phyloP scores from a whole-genome alignment of 2,888 invertebrate genomes.

The Melinaea menophilus region DNA sequence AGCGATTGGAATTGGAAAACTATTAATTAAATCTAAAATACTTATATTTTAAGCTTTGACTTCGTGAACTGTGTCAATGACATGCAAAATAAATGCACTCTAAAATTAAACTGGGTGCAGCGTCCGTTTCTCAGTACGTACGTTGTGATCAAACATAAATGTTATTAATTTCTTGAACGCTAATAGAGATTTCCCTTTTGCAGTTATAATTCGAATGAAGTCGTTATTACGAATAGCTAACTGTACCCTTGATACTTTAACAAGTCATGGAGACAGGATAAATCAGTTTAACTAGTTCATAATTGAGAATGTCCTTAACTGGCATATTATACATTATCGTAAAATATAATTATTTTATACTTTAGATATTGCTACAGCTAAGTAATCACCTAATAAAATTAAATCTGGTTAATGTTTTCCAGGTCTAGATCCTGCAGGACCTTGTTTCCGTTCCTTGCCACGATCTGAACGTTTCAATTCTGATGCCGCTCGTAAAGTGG shows the following conservation, averaged over 20 bases:
- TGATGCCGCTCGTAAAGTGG: conserved; percentile 51
- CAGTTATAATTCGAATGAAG: background rate
- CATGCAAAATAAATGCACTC: background rate
- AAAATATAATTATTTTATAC: too few relatives aligned
- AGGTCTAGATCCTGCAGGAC: conserved; percentile 69
- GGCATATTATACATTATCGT: too few relatives aligned
- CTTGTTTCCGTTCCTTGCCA: conserved; percentile 62
- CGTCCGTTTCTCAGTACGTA: background rate
- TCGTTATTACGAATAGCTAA: background rate
- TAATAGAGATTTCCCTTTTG: conserved; percentile 6
- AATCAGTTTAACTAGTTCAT: background rate
- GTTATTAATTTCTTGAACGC: background rate
- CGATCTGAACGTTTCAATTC: conserved; percentile 51
- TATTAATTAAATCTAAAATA: too few relatives aligned
- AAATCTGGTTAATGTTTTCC: background rate
- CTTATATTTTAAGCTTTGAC: background rate
- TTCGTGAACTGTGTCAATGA: background rate
- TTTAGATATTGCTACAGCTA: too few relatives aligned
- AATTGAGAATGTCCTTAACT: background rate
- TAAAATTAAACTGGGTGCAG: background rate
- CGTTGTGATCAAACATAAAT: background rate
- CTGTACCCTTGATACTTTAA: background rate
- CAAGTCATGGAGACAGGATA: background rate
- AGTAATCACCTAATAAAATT: too few relatives aligned
- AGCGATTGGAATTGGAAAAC: too few relatives aligned